These are phyloP conservation scores for Tetheella fluctuosa DNA, from an alignment of 2,888 invertebrate species.

Conservation along the genomic window DNA sequence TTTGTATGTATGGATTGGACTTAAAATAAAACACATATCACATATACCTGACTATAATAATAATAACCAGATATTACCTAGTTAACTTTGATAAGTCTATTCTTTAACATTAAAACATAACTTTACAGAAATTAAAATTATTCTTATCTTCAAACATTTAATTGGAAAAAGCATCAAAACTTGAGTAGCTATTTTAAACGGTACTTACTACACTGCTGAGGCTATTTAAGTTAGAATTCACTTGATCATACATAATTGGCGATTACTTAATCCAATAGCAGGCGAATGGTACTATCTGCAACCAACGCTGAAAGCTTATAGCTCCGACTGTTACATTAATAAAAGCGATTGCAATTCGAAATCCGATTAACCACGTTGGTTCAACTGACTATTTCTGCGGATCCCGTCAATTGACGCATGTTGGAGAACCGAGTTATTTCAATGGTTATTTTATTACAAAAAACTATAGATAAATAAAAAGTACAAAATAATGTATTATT, in stretches of 20 bases:
- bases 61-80: no score
- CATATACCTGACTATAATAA: no score
- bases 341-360: constrained; percentile 50
- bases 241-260: constrained; percentile 11
- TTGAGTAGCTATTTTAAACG: background rate
- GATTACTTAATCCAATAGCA: constrained; percentile 8
- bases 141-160: background rate
- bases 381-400: constrained; percentile 47
- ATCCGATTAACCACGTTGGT: constrained; percentile 55
- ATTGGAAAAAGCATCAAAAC: background rate
- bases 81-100: no score
- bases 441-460: constrained; percentile 2
- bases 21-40: no score
- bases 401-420: constrained; percentile 45
- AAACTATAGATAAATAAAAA: no score
- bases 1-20: no score
- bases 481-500: no score
- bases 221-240: constrained; percentile 1
- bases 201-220: background rate
- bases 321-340: constrained; percentile 49
- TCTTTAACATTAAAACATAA: no score
- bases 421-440: constrained; percentile 28
- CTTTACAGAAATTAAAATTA: no score
- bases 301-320: constrained; percentile 37
- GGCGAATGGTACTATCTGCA: constrained; percentile 9